Percentiles rank a stretch among this genome's conserved stretches.
These are phyloP conservation scores for Lasiommata megera DNA, from an alignment of 2,888 invertebrate species.

Conservation along the genomic window DNA sequence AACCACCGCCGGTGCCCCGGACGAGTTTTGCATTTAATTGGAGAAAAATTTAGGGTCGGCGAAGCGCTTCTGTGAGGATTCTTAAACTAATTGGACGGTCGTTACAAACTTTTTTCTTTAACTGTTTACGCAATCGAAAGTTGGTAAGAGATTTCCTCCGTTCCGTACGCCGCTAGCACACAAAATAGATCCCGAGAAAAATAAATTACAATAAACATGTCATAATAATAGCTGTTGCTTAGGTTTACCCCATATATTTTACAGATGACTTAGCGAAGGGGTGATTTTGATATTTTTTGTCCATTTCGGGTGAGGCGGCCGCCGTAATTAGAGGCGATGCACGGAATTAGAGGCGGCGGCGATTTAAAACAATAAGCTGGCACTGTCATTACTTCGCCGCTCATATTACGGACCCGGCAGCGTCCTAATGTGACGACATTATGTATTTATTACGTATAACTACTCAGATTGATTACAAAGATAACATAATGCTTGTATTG, in stretches of 20 bases:
- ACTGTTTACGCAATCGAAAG: slow-evolving; percentile 62
- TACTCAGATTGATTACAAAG: slow-evolving; percentile 39
- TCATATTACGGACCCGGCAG: slow-evolving; percentile 54
- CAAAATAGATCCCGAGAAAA: slow-evolving; percentile 11
- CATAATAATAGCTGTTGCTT: slow-evolving; percentile 33
- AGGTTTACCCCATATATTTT: slow-evolving; percentile 42
- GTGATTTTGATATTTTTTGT: slow-evolving; percentile 64
- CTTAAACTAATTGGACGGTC: slow-evolving; percentile 78
- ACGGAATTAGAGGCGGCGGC: slow-evolving; percentile 73
- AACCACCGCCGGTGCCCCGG: slow-evolving; percentile 67
- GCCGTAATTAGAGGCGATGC: slow-evolving; percentile 70
- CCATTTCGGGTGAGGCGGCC: slow-evolving; percentile 32
- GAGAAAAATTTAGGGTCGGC: slow-evolving; percentile 75
- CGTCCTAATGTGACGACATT: slow-evolving; percentile 73
- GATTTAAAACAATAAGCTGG: slow-evolving; percentile 77
- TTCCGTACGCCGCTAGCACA: slow-evolving; percentile 4
- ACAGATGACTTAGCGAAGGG: slow-evolving; percentile 67
- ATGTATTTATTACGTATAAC: slow-evolving; percentile 52
- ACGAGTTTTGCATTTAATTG: slow-evolving; percentile 80
- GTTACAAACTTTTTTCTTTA: slow-evolving; percentile 74
- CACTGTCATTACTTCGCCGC: slow-evolving; percentile 66
- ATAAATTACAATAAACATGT: slow-evolving; percentile 20
- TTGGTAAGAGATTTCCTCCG: slow-evolving; percentile 25
- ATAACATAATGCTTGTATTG: slow-evolving; percentile 29
- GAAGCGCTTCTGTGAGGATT: slow-evolving; percentile 77